Conservation (phyloP, 2,888 invertebrate genomes). For the Volucella inflata region DNA sequence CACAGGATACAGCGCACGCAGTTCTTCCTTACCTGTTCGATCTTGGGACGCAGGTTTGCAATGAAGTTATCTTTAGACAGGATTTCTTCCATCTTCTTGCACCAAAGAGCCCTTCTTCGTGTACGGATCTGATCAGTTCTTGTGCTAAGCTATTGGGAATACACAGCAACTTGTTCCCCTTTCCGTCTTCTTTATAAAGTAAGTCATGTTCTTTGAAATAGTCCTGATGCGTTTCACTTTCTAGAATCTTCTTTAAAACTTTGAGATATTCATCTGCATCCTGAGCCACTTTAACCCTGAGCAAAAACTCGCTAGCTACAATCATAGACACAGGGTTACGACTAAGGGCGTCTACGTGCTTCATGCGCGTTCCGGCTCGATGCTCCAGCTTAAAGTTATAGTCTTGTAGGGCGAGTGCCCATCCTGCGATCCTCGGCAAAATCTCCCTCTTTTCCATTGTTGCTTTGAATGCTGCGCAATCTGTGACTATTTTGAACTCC, state of each 20-base stretch:
- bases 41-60: not conserved
- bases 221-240: not conserved
- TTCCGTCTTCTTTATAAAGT: not conserved
- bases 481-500: not conserved
- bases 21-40: not conserved
- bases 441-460: not conserved
- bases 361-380: not conserved
- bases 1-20: not conserved
- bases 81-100: conserved; percentile 13
- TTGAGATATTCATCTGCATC: not conserved
- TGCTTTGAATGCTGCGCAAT: not conserved
- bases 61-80: conserved; percentile 16
- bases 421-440: not conserved
- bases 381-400: not conserved
- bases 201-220: not conserved
- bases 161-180: not conserved
- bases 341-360: too few relatives aligned
- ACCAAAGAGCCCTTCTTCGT: conserved; percentile 12
- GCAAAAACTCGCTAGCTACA: not conserved
- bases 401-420: not conserved
- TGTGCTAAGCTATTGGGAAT: not conserved
- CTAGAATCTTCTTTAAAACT: too few relatives aligned
- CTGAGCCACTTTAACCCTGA: not conserved
- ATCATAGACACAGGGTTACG: not conserved
- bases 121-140: not conserved